Percentiles rank a stretch among this genome's conserved stretches.
Conservation (phyloP, 2,797 vertebrate species). For the Argya squamiceps region DNA sequence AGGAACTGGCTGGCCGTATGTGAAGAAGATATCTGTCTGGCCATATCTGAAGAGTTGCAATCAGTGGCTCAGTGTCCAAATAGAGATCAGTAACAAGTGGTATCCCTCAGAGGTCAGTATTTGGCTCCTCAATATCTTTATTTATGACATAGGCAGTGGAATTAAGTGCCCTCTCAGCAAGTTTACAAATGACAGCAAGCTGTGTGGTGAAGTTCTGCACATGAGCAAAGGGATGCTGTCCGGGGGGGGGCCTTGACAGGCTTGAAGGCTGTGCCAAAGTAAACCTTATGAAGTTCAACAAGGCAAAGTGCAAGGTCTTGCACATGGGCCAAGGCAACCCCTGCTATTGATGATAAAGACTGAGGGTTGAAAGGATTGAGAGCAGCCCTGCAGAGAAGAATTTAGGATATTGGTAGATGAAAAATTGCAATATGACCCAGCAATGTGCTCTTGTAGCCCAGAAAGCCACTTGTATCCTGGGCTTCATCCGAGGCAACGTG, state of each 20-base stretch:
- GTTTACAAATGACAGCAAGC: not conserved
- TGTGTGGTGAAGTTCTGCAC: not conserved
- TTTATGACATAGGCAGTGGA: not conserved
- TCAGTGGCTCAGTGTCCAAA: not conserved
- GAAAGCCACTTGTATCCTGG: rapidly evolving
- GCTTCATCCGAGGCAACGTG: rapidly evolving
- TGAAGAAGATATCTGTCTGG: not conserved
- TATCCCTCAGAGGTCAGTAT: not conserved
- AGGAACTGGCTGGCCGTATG: not conserved
- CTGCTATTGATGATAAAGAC: not conserved
- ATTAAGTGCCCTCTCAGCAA: not conserved
- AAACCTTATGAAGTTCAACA: not conserved
- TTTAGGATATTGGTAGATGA: not conserved
- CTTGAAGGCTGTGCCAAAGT: not conserved
- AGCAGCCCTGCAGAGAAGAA: not conserved
- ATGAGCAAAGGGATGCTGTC: not conserved
- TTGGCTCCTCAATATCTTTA: not conserved
- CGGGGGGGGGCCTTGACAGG: not conserved
- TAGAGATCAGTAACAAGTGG: not conserved
- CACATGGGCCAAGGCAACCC: not conserved
- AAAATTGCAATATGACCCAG: not conserved
- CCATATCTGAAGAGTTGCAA: not conserved
- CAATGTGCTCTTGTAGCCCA: rapidly evolving
- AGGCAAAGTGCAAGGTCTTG: not conserved
- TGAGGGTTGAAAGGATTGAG: not conserved